Percentiles rank a stretch among this genome's conserved stretches.
phyloP scores from a whole-genome alignment of 2,797 vertebrate genomes.

The Sebastes glaucus region DNA sequence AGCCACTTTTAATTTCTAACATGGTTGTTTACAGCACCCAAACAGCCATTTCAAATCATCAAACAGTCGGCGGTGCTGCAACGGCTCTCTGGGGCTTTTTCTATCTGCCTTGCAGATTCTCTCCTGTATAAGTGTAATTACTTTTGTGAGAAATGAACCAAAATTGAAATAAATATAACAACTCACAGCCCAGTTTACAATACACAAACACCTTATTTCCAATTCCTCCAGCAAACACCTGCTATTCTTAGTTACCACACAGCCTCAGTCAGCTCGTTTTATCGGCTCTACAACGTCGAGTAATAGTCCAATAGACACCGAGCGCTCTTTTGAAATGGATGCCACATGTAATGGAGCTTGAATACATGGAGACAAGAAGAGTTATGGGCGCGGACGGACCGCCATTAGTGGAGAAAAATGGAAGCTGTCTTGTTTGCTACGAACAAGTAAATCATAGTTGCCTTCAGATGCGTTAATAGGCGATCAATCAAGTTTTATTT shows the following conservation, averaged over 20 bases:
- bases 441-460: slow-evolving; percentile 77
- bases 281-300: slow-evolving; percentile 47
- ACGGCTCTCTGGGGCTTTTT: slow-evolving; percentile 29
- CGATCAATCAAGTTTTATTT: slow-evolving; percentile 77
- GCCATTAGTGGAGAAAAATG: slow-evolving; percentile 80
- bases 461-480: slow-evolving; percentile 76
- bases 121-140: slow-evolving; percentile 38
- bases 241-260: slow-evolving; percentile 42
- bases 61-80: slow-evolving; percentile 15
- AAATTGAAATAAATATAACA: slow-evolving; percentile 39
- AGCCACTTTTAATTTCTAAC: slow-evolving; percentile 48
- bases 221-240: slow-evolving; percentile 23
- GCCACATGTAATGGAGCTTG: slow-evolving; percentile 67
- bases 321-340: slow-evolving; percentile 55
- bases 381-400: slow-evolving; percentile 63
- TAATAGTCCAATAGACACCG: slow-evolving; percentile 35
- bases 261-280: slow-evolving; percentile 10
- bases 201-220: slow-evolving; percentile 20
- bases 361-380: slow-evolving; percentile 73
- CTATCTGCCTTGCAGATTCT: slow-evolving; percentile 26
- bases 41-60: slow-evolving; percentile 52
- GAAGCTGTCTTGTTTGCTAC: slow-evolving; percentile 72
- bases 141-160: slow-evolving; percentile 37
- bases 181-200: slow-evolving; percentile 13
- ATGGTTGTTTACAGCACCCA: slow-evolving; percentile 34